These are phyloP conservation scores for Dunckerocampus dactyliophorus DNA, from an alignment of 2,113 vertebrate genomes.

Conservation along the genomic window DNA sequence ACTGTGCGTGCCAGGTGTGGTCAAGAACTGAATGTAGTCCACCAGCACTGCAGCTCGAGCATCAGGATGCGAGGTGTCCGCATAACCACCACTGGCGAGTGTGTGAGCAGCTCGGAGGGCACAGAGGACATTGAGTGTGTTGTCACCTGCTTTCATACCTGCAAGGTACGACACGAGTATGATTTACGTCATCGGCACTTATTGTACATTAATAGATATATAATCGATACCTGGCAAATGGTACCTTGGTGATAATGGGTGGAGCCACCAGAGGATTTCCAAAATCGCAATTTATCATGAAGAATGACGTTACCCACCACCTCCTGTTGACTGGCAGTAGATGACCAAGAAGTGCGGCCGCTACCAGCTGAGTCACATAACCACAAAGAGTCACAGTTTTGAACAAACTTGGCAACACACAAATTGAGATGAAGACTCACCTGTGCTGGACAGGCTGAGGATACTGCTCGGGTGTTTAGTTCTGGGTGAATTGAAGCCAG, in stretches of 20 bases:
- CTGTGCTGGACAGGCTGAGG: conserved; percentile 63
- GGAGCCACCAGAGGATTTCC: conserved; percentile 39
- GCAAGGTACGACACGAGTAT: not conserved
- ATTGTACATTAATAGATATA: not conserved
- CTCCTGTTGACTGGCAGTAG: not conserved
- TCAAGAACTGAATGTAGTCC: conserved; percentile 64
- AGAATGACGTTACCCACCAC: conserved; percentile 68
- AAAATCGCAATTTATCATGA: conserved; percentile 64
- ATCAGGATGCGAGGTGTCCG: conserved; percentile 13
- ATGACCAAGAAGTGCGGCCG: conserved; percentile 45
- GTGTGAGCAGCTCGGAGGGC: conserved; percentile 38
- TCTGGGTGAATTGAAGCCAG: conserved; percentile 28
- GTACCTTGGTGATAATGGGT: conserved; percentile 69
- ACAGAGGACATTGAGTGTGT: conserved; percentile 65
- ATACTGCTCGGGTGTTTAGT: conserved; percentile 65
- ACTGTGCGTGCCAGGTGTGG: conserved; percentile 48
- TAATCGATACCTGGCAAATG: not conserved
- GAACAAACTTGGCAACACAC: not conserved
- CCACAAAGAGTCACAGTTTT: not conserved
- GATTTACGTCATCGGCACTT: not conserved
- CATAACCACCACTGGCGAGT: conserved; percentile 27
- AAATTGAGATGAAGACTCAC: conserved; percentile 17
- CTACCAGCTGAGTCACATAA: conserved; percentile 53
- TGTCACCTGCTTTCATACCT: conserved; percentile 64
- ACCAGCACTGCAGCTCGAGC: conserved; percentile 53